These are phyloP conservation scores for Arrhopalites spinosus DNA, from an alignment of 2,888 invertebrate genomes.

Conservation along the genomic window DNA sequence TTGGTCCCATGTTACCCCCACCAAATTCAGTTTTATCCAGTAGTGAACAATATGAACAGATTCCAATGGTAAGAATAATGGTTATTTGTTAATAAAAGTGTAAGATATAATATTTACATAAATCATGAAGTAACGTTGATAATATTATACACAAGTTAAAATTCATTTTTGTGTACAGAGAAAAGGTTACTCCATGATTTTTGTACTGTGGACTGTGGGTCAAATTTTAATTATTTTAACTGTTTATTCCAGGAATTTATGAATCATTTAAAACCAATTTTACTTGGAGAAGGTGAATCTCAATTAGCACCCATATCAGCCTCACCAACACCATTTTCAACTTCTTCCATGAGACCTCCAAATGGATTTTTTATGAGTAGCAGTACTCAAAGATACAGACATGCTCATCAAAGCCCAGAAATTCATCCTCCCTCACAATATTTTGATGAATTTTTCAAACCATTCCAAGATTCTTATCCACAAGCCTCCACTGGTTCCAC, in stretches of 20 bases:
- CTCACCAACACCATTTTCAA: neutral
- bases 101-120: no score
- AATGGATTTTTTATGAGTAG: neutral
- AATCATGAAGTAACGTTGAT: no score
- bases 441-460: constrained; percentile 55
- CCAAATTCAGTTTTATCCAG: constrained; percentile 13
- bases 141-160: no score
- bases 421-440: constrained; percentile 52
- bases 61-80: no score
- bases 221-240: no score
- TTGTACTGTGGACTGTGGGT: no score
- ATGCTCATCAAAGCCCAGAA: constrained; percentile 50
- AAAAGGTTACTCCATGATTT: no score
- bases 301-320: neutral
- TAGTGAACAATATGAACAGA: constrained; percentile 50
- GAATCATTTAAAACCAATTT: constrained; percentile 48
- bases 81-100: no score
- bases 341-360: neutral
- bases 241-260: constrained; percentile 51
- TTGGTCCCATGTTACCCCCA: neutral
- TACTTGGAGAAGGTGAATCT: constrained; percentile 37
- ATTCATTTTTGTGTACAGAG: no score
- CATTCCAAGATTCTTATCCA: constrained; percentile 38
- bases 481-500: constrained; percentile 13
- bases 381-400: constrained; percentile 15